phyloP scores from a whole-genome alignment of 2,888 invertebrate species.

The Galeruca laticollis region DNA sequence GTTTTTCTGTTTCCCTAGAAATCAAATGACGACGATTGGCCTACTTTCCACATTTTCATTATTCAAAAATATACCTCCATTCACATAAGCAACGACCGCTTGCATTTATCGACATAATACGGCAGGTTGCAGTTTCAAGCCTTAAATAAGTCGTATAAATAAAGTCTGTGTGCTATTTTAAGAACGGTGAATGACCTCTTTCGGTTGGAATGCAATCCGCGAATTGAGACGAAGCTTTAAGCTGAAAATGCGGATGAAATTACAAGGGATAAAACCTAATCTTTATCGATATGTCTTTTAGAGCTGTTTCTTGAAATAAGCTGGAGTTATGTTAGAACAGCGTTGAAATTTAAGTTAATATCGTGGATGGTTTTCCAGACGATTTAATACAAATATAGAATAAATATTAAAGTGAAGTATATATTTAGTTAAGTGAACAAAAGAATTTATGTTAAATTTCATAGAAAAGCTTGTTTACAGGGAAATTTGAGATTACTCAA shows the following conservation, averaged over 20 bases:
- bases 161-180: conserved; percentile 47
- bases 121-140: conserved; percentile 42
- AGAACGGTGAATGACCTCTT: conserved; percentile 50
- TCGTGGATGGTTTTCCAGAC: background rate
- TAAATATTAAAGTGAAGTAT: background rate
- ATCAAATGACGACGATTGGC: conserved; percentile 26
- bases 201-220: conserved; percentile 31
- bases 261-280: conserved; percentile 12
- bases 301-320: background rate
- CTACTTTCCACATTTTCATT: conserved; percentile 36
- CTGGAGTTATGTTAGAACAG: background rate
- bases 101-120: conserved; percentile 37
- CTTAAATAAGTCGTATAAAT: conserved; percentile 42
- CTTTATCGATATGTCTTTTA: conserved; percentile 20
- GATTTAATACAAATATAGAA: background rate
- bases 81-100: conserved; percentile 16
- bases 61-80: conserved; percentile 33
- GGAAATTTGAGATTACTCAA: no score
- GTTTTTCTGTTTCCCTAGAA: conserved; percentile 24
- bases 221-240: conserved; percentile 25
- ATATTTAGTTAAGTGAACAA: no score
- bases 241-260: background rate
- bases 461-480: no score
- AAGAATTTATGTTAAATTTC: background rate
- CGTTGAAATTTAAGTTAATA: background rate